Evolutionary conservation across 2,888 invertebrate genomes (phyloP).

Genomic region (Drosophila seclusa): DNA sequence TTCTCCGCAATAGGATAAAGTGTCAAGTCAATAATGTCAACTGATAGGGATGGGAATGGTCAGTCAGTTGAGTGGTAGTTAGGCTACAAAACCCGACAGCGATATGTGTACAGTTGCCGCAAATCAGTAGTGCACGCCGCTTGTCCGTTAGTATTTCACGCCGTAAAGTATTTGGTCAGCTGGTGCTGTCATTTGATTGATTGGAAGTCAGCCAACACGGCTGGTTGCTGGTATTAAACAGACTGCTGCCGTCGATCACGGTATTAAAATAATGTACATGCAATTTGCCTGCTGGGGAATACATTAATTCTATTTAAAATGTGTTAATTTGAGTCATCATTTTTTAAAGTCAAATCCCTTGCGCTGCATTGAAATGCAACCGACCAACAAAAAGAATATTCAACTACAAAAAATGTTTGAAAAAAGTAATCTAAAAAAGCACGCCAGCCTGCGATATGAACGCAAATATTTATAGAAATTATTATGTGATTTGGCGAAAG

Average conservation of each 20-base stretch:
- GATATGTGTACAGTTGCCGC: constrained; percentile 43
- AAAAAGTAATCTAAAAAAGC: constrained; percentile 4
- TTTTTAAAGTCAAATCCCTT: constrained; percentile 55
- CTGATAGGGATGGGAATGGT: background rate
- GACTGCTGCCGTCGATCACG: constrained; percentile 4
- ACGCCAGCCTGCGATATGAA: constrained; percentile 49
- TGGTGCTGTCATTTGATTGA: constrained; percentile 49
- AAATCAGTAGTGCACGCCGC: constrained; percentile 45
- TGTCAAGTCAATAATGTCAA: constrained; percentile 4
- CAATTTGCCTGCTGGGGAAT: background rate
- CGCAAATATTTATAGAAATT: constrained; percentile 75
- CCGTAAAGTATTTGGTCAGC: background rate
- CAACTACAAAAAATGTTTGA: constrained; percentile 4
- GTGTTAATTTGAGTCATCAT: constrained; percentile 65
- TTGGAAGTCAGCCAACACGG: constrained; percentile 37
- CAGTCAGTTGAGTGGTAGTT: background rate
- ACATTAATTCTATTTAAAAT: constrained; percentile 46
- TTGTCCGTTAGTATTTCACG: background rate
- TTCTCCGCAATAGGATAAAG: background rate
- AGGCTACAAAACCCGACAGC: background rate
- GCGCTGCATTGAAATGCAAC: constrained; percentile 26
- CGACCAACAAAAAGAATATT: constrained; percentile 18
- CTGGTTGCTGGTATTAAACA: constrained; percentile 3
- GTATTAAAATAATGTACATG: constrained; percentile 1
- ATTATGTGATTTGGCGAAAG: constrained; percentile 64